Evolutionary conservation across 2,888 invertebrate species (phyloP).

Genomic region (Lymantria monacha): DNA sequence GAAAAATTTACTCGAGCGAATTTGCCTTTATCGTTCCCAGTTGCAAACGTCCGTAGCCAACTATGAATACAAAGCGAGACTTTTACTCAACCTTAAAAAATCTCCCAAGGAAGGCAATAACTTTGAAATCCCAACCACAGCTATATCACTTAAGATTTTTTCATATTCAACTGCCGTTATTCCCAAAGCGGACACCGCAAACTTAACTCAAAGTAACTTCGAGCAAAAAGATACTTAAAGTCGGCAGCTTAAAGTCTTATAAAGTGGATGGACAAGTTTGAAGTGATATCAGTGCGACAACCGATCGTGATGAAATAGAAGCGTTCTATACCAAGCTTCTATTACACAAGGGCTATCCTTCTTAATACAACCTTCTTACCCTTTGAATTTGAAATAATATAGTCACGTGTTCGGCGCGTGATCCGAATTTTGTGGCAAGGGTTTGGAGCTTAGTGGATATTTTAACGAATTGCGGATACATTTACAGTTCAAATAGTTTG

Average conservation of each 20-base stretch:
- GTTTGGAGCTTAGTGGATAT: constrained; percentile 22
- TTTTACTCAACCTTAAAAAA: constrained; percentile 27
- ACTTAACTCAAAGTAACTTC: constrained; percentile 6
- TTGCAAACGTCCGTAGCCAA: constrained; percentile 8
- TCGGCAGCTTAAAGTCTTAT: constrained; percentile 7
- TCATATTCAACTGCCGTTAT: constrained; percentile 47
- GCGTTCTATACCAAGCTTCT: constrained; percentile 30
- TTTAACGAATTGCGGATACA: constrained; percentile 13
- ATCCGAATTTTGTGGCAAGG: constrained; percentile 43
- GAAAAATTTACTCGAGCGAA: neutral
- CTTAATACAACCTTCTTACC: constrained; percentile 65
- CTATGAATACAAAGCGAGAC: constrained; percentile 26
- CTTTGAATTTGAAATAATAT: constrained; percentile 75
- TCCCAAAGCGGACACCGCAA: constrained; percentile 26
- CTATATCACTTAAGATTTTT: constrained; percentile 47
- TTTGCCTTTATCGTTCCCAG: constrained; percentile 9
- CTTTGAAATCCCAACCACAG: constrained; percentile 22
- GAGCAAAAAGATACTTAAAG: constrained; percentile 15
- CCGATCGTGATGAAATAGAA: constrained; percentile 38
- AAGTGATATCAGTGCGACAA: constrained; percentile 36
- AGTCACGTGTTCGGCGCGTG: constrained; percentile 63
- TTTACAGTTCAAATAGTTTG: neutral
- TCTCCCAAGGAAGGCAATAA: constrained; percentile 15
- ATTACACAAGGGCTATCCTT: constrained; percentile 55
- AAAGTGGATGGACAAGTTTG: neutral